Evolutionary conservation across 2,113 vertebrate genomes (phyloP), one percentile per base, ranked within the genome.

Genomic region (Phodopus roborovskii): DNA sequence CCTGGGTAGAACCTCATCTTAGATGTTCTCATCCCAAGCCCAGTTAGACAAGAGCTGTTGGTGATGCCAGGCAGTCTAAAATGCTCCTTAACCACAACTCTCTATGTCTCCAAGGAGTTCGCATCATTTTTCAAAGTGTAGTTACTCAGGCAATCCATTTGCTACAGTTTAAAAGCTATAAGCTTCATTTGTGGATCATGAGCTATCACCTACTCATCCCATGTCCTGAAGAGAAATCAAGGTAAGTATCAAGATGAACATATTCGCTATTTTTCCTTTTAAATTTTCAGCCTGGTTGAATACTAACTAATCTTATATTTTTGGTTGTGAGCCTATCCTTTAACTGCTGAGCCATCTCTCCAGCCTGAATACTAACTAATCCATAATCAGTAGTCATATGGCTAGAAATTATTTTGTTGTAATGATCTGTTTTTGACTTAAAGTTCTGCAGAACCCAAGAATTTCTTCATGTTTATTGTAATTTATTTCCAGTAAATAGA

Each of bases 1-100:
- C 15, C 20, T 53, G 3, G n/a, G 1, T 0, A 9, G 7, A 3
- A 24, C 26, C 73, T 75, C 17, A 68, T 3, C 1, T 68, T 36
- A 36, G n/a, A n/a, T 17, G 10, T 12, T 73, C 2, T 15, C 8
- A 30, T 70, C 42, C 24, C 48, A 45, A 7, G 39, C 17, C 71
- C 48, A 8, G 33, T 56, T 20, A 62, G 39, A 50, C 2, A 88
- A 48, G 19, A 58, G n/a, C 20, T 50, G 11, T 22, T 70, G 45
- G 24, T 74, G 36, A 90, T 1, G 3, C 12, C 10, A 20, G 50
- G 33, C 3, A 60, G 81, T 45, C 42, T 82, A 33, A 33, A 86
- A 56, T 33, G 11, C 7, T 58, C 20, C 24, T 28, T 36, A 75
- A 77, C 15, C 70, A 15, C 22, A 1, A 10, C 28, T 82, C 16